Conservation (phyloP, 2,888 invertebrate genomes). For the Scrobipalpa atriplicella region DNA sequence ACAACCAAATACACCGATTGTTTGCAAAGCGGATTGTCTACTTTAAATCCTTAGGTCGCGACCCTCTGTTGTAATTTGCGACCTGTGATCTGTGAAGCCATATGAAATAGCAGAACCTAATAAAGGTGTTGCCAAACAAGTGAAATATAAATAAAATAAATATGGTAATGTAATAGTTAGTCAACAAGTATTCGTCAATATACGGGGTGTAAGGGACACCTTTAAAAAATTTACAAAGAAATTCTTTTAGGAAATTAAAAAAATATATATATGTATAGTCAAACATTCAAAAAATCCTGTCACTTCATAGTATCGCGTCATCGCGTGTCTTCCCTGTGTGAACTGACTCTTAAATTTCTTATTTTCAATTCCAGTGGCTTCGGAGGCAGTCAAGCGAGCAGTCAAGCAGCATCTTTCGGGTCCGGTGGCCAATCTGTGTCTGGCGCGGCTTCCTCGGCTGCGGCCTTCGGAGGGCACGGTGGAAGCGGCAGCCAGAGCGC, state of each 20-base stretch:
- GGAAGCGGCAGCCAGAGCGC: slow-evolving; percentile 69
- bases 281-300: too few species aligned
- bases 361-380: slow-evolving; percentile 58
- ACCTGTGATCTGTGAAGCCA: not conserved
- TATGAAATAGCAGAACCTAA: not conserved
- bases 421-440: slow-evolving; percentile 58
- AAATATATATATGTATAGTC: too few species aligned
- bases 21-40: not conserved
- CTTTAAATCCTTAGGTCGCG: not conserved
- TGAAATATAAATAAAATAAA: not conserved
- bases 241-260: too few species aligned
- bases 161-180: too few species aligned
- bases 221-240: too few species aligned
- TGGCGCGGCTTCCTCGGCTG: slow-evolving; percentile 63
- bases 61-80: slow-evolving; percentile 1
- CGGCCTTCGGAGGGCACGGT: slow-evolving; percentile 54
- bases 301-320: too few species aligned
- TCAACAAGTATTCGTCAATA: too few species aligned
- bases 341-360: not conserved
- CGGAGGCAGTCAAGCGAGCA: slow-evolving; percentile 76
- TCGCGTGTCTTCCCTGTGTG: too few species aligned
- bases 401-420: slow-evolving; percentile 73
- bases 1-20: too few species aligned
- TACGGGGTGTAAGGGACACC: too few species aligned
- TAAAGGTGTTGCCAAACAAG: not conserved